These are phyloP conservation scores for Empis livida DNA, from an alignment of 2,888 invertebrate genomes.

Conservation along the genomic window DNA sequence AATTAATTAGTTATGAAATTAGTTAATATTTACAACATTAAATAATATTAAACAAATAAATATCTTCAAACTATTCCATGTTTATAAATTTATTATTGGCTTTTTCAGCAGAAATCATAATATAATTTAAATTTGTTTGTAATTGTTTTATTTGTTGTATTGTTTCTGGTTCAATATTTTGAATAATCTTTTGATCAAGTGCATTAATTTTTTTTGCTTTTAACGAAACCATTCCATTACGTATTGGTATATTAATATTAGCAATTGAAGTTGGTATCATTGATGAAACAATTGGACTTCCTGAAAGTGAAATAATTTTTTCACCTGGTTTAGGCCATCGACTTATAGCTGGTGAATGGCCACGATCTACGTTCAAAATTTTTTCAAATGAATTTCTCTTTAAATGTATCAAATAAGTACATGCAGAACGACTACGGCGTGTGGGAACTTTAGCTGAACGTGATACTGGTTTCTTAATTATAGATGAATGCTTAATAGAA, in stretches of 20 bases:
- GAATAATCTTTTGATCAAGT: conserved; percentile 23
- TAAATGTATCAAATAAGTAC: conserved; percentile 7
- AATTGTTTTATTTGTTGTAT: conserved; percentile 28
- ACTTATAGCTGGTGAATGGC: conserved; percentile 26
- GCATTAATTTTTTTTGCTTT: conserved; percentile 28
- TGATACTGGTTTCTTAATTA: conserved; percentile 22
- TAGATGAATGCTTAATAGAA: conserved; percentile 14
- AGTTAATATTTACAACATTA: too few species aligned
- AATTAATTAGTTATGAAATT: too few species aligned
- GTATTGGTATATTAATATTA: conserved; percentile 34
- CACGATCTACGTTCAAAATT: too few species aligned
- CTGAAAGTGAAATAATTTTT: conserved; percentile 29
- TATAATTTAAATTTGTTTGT: conserved; percentile 29
- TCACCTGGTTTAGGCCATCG: conserved; percentile 35
- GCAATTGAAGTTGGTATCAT: conserved; percentile 30
- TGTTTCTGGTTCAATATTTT: conserved; percentile 27
- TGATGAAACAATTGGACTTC: conserved; percentile 32
- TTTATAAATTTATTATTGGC: too few species aligned
- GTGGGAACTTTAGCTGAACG: conserved; percentile 30
- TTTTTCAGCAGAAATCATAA: conserved; percentile 26
- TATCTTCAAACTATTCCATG: too few species aligned
- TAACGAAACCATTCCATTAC: conserved; percentile 31
- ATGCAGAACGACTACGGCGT: conserved; percentile 29
- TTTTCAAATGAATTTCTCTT: conserved; percentile 24
- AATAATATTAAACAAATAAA: too few species aligned